These are phyloP conservation scores for Zaprionus lachaisei DNA, from an alignment of 1,140 invertebrate genomes.

Conservation along the genomic window DNA sequence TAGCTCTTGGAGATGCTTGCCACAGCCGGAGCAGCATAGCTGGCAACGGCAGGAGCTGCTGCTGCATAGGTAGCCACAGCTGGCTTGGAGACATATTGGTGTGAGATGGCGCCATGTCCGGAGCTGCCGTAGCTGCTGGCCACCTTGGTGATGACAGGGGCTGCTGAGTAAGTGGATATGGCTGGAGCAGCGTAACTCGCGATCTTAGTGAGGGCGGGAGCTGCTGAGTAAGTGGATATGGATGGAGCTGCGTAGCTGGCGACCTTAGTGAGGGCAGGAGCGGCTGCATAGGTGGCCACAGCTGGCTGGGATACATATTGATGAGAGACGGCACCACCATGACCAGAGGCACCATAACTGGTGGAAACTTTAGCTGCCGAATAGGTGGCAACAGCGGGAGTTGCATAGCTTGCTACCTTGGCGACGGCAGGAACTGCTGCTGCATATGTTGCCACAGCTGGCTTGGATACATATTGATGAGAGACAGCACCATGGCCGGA, in stretches of 20 bases:
- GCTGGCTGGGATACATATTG: conserved; percentile 73
- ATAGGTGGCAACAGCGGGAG: conserved; percentile 55
- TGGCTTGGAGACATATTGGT: conserved; percentile 73
- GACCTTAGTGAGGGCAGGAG: conserved; percentile 40
- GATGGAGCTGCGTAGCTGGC: conserved; percentile 31
- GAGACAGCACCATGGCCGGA: conserved; percentile 55
- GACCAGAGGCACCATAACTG: conserved; percentile 41
- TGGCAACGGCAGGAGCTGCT: conserved; percentile 45
- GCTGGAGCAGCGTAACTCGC: conserved; percentile 46
- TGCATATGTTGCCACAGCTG: conserved; percentile 41
- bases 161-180: conserved; percentile 40
- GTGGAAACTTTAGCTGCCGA: conserved; percentile 49
- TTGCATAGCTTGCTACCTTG: conserved; percentile 60
- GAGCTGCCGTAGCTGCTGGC: conserved; percentile 38
- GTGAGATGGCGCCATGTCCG: conserved; percentile 58
- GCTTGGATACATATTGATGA: conserved; percentile 70
- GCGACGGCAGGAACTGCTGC: conserved; percentile 56
- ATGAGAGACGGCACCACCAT: conserved; percentile 65
- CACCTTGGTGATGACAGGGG: conserved; percentile 52
- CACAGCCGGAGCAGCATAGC: conserved; percentile 51
- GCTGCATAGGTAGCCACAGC: conserved; percentile 44
- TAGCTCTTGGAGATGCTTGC: conserved; percentile 31
- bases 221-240: conserved; percentile 26
- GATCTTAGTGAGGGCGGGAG: conserved; percentile 41
- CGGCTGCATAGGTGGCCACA: conserved; percentile 33